Evolutionary conservation across 2,888 invertebrate genomes (phyloP).

Genomic region (Cerastoderma edule): DNA sequence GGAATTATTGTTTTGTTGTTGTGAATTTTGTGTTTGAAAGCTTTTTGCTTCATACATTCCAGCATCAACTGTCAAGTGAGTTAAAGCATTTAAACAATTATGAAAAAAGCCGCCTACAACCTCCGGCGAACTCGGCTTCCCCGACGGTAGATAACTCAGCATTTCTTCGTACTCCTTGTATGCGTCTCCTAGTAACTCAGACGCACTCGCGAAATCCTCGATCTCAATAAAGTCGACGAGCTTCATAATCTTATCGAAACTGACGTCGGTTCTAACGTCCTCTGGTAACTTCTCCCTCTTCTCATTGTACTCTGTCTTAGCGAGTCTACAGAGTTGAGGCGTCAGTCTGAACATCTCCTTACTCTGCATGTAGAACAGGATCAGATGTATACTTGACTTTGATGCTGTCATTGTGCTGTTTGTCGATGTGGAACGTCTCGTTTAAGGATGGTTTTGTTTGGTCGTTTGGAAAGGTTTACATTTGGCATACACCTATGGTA

Average conservation of each 20-base stretch:
- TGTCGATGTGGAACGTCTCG: too few relatives aligned
- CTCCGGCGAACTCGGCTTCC: too few relatives aligned
- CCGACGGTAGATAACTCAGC: slow-evolving; percentile 38
- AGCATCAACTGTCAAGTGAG: too few relatives aligned
- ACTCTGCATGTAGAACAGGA: slow-evolving; percentile 59
- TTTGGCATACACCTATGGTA: too few relatives aligned
- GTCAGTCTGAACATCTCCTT: slow-evolving; percentile 52
- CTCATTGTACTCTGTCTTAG: slow-evolving; percentile 49
- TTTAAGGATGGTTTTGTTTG: too few relatives aligned
- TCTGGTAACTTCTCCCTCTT: slow-evolving; percentile 31
- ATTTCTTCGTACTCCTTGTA: slow-evolving; percentile 57
- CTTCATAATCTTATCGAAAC: slow-evolving; percentile 45
- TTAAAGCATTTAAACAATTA: too few relatives aligned
- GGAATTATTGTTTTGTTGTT: too few relatives aligned
- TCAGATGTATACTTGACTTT: slow-evolving; percentile 50
- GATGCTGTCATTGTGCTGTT: slow-evolving; percentile 30
- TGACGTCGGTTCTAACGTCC: slow-evolving; percentile 44
- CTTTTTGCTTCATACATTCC: too few relatives aligned
- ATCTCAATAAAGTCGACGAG: slow-evolving; percentile 52
- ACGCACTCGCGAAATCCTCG: slow-evolving; percentile 44
- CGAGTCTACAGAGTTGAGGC: slow-evolving; percentile 50
- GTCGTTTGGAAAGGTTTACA: too few relatives aligned
- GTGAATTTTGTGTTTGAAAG: too few relatives aligned
- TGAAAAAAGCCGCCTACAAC: too few relatives aligned
- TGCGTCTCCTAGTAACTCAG: slow-evolving; percentile 46